phyloP scores from a whole-genome alignment of 2,113 vertebrate species.

The Ciconia maguari region DNA sequence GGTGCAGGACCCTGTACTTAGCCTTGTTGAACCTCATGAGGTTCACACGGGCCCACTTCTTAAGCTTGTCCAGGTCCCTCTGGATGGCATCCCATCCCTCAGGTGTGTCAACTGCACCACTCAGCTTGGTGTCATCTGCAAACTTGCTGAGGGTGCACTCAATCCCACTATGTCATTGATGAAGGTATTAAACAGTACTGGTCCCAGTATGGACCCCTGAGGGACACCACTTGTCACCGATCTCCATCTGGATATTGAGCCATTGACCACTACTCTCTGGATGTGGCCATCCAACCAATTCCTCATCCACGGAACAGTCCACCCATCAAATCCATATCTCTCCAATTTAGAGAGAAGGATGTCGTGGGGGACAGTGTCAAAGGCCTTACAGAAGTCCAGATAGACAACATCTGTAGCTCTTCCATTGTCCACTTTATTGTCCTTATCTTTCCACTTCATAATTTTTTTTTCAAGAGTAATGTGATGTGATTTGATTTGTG shows the following conservation, averaged over 20 bases:
- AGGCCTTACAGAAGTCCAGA: neutral
- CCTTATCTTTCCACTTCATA: neutral
- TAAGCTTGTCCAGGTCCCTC: neutral
- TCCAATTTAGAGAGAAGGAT: neutral
- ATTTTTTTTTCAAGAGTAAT: neutral
- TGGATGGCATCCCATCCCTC: neutral
- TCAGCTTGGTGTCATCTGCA: neutral
- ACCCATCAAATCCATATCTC: neutral
- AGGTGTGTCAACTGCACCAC: accelerated
- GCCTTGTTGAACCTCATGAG: neutral
- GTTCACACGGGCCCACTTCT: neutral
- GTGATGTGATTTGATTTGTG: no score
- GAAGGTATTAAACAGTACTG: neutral
- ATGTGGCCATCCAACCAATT: neutral
- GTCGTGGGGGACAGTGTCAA: neutral
- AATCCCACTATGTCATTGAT: neutral
- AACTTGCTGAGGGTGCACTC: neutral
- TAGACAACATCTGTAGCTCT: neutral
- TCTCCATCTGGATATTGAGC: neutral
- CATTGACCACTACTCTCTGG: neutral
- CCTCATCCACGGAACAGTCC: accelerated
- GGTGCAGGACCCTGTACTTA: neutral
- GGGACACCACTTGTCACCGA: neutral
- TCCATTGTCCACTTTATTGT: neutral
- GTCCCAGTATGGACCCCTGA: neutral